These are phyloP conservation scores for Melangyna quadrimaculata DNA, from an alignment of 2,888 invertebrate genomes.

Conservation along the genomic window DNA sequence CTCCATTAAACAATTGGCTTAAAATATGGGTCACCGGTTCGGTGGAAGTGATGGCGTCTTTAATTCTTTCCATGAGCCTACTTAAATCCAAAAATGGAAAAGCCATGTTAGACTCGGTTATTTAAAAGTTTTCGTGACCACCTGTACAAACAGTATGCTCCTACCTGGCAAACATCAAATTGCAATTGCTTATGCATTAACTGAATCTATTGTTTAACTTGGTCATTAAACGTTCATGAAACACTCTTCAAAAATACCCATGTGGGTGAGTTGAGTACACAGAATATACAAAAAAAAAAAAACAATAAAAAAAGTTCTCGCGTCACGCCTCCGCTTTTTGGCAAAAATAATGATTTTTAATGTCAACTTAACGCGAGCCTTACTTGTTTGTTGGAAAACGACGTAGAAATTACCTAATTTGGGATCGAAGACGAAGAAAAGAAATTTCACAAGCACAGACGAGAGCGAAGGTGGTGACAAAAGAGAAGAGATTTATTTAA, in stretches of 20 bases:
- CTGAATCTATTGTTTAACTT: slow-evolving; percentile 43
- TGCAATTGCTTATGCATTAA: slow-evolving; percentile 37
- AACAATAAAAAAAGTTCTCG: slow-evolving; percentile 20
- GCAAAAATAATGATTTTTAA: slow-evolving; percentile 52
- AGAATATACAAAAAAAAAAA: neutral
- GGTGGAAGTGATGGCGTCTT: neutral
- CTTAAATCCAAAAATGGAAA: slow-evolving; percentile 37
- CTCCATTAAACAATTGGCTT: slow-evolving; percentile 31
- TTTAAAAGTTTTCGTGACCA: slow-evolving; percentile 19
- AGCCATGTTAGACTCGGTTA: neutral
- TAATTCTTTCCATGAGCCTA: neutral
- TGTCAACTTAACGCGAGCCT: slow-evolving; percentile 50
- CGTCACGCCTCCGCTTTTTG: slow-evolving; percentile 66
- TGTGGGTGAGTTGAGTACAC: slow-evolving; percentile 18
- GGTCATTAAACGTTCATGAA: slow-evolving; percentile 40
- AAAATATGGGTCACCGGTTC: slow-evolving; percentile 55
- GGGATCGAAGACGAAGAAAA: slow-evolving; percentile 29
- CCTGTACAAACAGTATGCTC: slow-evolving; percentile 24
- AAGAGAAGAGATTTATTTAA: slow-evolving; percentile 8
- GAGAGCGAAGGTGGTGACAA: neutral
- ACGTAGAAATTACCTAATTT: slow-evolving; percentile 50
- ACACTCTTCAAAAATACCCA: neutral
- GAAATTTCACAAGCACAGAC: slow-evolving; percentile 12
- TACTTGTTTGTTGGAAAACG: slow-evolving; percentile 36
- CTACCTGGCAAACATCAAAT: slow-evolving; percentile 14